Percentiles rank a stretch among this genome's conserved stretches.
phyloP scores from a whole-genome alignment of 2,113 vertebrate species.

The Gymnobelideus leadbeateri region DNA sequence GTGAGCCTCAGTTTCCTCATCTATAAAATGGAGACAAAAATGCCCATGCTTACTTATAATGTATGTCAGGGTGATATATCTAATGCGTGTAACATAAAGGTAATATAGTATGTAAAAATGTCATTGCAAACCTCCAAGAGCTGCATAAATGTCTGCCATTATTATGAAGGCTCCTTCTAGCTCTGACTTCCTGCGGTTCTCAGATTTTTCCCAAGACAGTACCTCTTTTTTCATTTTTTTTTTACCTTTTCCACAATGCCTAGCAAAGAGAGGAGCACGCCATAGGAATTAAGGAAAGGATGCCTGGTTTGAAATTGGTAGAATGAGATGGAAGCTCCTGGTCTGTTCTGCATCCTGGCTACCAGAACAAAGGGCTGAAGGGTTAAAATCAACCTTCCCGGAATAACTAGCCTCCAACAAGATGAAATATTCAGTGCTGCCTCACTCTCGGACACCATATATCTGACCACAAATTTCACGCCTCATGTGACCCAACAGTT shows the following conservation, averaged over 20 bases:
- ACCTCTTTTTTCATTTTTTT: not conserved
- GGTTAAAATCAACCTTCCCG: slow-evolving; percentile 38
- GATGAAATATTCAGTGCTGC: slow-evolving; percentile 63
- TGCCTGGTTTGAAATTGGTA: not conserved
- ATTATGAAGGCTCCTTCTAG: not conserved
- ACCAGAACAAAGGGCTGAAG: not conserved
- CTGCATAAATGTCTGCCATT: not conserved
- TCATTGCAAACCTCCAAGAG: not conserved
- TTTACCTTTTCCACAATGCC: not conserved
- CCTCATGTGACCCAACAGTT: slow-evolving; percentile 72
- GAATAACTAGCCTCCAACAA: slow-evolving; percentile 52
- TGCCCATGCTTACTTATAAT: not conserved
- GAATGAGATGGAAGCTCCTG: not conserved
- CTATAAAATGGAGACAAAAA: not conserved
- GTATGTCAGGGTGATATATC: not conserved
- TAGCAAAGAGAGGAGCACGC: not conserved
- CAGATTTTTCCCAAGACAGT: not conserved
- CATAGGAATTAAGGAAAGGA: not conserved
- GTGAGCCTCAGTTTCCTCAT: not conserved
- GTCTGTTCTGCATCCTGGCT: not conserved
- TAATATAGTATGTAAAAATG: not conserved
- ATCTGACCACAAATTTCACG: slow-evolving; percentile 79
- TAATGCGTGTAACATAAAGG: not conserved
- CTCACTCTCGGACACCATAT: slow-evolving; percentile 59
- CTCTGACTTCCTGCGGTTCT: not conserved